These are phyloP conservation scores for Clarias laeviceps DNA, from an alignment of 2,797 vertebrate genomes.

Conservation along the genomic window DNA sequence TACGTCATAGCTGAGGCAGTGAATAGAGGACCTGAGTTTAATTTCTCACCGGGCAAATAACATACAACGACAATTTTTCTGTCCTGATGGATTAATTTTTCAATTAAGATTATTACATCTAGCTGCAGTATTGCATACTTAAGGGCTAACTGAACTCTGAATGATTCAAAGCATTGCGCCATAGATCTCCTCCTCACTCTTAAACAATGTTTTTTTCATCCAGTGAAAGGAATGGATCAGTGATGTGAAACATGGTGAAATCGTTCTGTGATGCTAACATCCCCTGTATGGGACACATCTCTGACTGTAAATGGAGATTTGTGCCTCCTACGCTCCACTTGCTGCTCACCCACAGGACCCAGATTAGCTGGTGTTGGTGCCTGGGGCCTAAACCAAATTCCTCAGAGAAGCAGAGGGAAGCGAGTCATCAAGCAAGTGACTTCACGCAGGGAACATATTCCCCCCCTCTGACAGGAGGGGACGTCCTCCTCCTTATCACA, in stretches of 20 bases:
- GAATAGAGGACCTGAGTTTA: slow-evolving; percentile 22
- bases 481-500: slow-evolving; percentile 54
- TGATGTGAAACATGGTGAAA: slow-evolving; percentile 36
- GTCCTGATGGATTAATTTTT: slow-evolving; percentile 42
- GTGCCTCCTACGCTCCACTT: slow-evolving; percentile 45
- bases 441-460: slow-evolving; percentile 59
- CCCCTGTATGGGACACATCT: slow-evolving; percentile 40
- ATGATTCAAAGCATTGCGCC: slow-evolving; percentile 24
- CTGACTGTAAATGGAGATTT: slow-evolving; percentile 54
- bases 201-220: slow-evolving; percentile 47
- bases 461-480: slow-evolving; percentile 61
- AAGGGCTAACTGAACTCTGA: slow-evolving; percentile 38
- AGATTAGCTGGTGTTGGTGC: slow-evolving; percentile 28
- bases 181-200: slow-evolving; percentile 17
- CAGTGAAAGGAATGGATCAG: slow-evolving; percentile 30
- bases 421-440: slow-evolving; percentile 58
- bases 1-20: slow-evolving; percentile 28
- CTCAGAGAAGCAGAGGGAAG: slow-evolving; percentile 52
- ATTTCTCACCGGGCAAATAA: slow-evolving; percentile 32
- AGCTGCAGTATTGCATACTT: slow-evolving; percentile 17
- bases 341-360: slow-evolving; percentile 49
- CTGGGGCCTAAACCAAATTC: slow-evolving; percentile 35
- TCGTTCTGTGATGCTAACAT: slow-evolving; percentile 53
- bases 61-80: slow-evolving; percentile 20
- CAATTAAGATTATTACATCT: slow-evolving; percentile 42